These are phyloP conservation scores for Mixornis gularis DNA, from an alignment of 2,113 vertebrate species.

Conservation along the genomic window DNA sequence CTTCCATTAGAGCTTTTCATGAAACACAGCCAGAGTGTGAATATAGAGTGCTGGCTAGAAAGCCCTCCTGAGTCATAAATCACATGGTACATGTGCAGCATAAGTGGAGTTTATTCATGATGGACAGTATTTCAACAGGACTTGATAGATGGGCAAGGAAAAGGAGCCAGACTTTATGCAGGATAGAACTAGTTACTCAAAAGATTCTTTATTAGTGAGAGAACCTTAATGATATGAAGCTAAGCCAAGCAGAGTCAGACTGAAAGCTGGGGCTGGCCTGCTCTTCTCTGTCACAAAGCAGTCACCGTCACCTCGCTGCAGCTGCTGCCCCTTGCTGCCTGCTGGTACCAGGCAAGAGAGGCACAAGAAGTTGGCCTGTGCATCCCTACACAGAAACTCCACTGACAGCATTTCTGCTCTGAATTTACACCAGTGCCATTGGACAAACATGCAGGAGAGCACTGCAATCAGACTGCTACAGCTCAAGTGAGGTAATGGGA, in stretches of 20 bases:
- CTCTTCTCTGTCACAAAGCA: neutral
- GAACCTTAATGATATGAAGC: constrained; percentile 22
- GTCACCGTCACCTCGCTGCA: neutral
- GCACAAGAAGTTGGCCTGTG: neutral
- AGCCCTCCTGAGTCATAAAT: constrained; percentile 53
- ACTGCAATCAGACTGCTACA: neutral
- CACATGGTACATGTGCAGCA: constrained; percentile 48
- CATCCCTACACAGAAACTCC: neutral
- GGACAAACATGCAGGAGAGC: neutral
- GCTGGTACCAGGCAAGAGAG: neutral
- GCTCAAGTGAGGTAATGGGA: neutral
- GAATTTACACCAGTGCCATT: neutral
- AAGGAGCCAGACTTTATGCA: constrained; percentile 37
- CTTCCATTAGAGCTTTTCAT: constrained; percentile 62
- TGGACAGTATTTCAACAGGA: constrained; percentile 56
- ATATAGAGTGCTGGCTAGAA: constrained; percentile 44
- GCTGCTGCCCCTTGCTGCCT: neutral
- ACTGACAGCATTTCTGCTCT: neutral
- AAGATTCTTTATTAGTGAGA: constrained; percentile 50
- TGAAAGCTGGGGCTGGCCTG: constrained; percentile 2
- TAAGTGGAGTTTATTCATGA: constrained; percentile 64
- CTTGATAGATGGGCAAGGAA: constrained; percentile 39
- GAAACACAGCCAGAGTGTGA: constrained; percentile 57
- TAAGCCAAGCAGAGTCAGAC: neutral
- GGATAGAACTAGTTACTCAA: constrained; percentile 33